These are phyloP conservation scores for Synanthedon formicaeformis DNA, from an alignment of 2,888 invertebrate species.

Conservation along the genomic window DNA sequence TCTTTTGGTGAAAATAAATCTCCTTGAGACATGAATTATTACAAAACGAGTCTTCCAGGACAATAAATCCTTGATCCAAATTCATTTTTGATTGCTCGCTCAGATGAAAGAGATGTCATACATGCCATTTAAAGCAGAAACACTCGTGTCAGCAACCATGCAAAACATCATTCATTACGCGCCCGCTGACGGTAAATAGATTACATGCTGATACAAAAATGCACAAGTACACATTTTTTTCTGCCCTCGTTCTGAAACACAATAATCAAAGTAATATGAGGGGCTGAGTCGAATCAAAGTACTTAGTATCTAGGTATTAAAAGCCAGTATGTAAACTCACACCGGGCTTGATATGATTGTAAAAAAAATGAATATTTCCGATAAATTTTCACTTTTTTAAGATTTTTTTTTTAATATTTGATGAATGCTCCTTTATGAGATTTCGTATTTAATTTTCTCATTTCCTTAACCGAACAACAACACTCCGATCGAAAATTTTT, in stretches of 20 bases:
- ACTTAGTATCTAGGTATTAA: not conserved
- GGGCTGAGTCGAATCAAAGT: slow-evolving; percentile 41
- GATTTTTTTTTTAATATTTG: too few relatives aligned
- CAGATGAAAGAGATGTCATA: slow-evolving; percentile 33
- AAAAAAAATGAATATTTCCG: too few relatives aligned
- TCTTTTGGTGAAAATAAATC: too few relatives aligned
- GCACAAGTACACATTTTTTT: slow-evolving; percentile 44
- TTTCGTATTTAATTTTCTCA: too few relatives aligned
- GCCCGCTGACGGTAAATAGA: slow-evolving; percentile 60
- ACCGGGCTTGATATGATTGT: too few relatives aligned
- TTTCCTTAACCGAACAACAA: too few relatives aligned
- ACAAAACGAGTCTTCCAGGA: not conserved
- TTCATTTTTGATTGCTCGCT: slow-evolving; percentile 45
- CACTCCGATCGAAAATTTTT: too few relatives aligned
- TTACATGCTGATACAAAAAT: slow-evolving; percentile 54
- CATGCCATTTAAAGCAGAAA: slow-evolving; percentile 40
- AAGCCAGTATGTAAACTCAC: too few relatives aligned
- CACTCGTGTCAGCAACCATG: slow-evolving; percentile 47
- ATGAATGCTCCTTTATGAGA: too few relatives aligned
- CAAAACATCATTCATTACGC: slow-evolving; percentile 61
- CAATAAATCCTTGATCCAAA: slow-evolving; percentile 16
- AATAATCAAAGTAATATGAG: slow-evolving; percentile 68
- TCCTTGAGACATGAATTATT: not conserved
- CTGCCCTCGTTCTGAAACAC: slow-evolving; percentile 52
- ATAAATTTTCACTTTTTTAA: too few relatives aligned